These are phyloP conservation scores for Aurelia aurita DNA, from an alignment of 30 jellyfish, hydroid and myxozoan genomes.

Conservation along the genomic window DNA sequence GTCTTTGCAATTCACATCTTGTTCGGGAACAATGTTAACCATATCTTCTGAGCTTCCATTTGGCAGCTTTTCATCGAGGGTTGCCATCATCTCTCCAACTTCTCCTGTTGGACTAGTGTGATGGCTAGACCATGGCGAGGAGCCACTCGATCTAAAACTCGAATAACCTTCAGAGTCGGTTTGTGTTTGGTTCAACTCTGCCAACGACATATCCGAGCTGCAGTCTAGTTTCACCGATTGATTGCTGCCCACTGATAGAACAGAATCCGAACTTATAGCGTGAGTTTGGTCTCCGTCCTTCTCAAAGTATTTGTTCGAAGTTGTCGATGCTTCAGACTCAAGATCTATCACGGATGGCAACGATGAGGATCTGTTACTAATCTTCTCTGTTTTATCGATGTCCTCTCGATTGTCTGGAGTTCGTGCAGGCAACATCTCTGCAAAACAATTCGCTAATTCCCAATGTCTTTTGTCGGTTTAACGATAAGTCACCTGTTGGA, in stretches of 20 bases:
- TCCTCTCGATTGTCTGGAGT: too few relatives aligned
- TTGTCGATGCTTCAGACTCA: too few relatives aligned
- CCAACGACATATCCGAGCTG: slow-evolving; percentile 21
- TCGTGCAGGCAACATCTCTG: too few relatives aligned
- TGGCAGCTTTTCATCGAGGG: slow-evolving; percentile 8
- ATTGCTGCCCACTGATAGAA: slow-evolving; percentile 11
- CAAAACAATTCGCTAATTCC: too few relatives aligned
- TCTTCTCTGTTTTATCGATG: too few relatives aligned
- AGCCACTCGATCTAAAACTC: slow-evolving; percentile 43
- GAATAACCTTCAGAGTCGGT: slow-evolving; percentile 63
- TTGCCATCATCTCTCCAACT: not conserved
- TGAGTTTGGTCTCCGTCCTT: not conserved
- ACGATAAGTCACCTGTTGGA: too few relatives aligned
- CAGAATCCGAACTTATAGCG: slow-evolving; percentile 34
- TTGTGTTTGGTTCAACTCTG: slow-evolving; percentile 1
- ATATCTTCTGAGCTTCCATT: not conserved
- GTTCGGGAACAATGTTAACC: too few relatives aligned
- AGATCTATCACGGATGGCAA: too few relatives aligned
- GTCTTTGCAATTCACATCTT: not conserved
- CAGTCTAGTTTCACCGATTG: slow-evolving; percentile 10
- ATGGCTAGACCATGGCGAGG: slow-evolving; percentile 64
- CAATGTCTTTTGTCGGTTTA: too few relatives aligned
- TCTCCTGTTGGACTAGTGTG: slow-evolving; percentile 62
- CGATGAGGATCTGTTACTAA: too few relatives aligned
- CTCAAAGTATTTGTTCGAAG: too few relatives aligned